These are phyloP conservation scores for Arothron firmamentum DNA, from an alignment of 2,113 vertebrate species.

Conservation along the genomic window DNA sequence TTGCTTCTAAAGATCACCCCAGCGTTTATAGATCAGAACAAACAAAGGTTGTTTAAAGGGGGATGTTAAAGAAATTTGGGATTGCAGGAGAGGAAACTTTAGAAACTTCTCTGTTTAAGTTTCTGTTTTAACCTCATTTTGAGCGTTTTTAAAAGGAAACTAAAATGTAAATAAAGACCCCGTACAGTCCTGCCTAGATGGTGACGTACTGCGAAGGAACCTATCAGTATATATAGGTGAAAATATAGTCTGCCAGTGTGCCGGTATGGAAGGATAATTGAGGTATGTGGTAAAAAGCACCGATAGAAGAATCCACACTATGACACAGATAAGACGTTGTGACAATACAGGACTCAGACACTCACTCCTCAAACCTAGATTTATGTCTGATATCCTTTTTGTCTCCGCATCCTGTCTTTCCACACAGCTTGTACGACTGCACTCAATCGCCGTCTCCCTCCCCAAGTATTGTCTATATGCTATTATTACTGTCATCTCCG, in stretches of 20 bases:
- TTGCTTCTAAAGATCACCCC: constrained; percentile 20
- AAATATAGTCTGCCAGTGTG: constrained; percentile 34
- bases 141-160: neutral
- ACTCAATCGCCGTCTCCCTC: constrained; percentile 57
- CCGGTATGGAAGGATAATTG: constrained; percentile 54
- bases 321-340: constrained; percentile 60
- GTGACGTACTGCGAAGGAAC: no score
- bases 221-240: no score
- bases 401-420: constrained; percentile 64
- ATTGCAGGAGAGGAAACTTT: neutral
- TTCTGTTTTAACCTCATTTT: neutral
- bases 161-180: neutral
- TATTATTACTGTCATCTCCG: constrained; percentile 65
- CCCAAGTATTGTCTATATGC: constrained; percentile 65
- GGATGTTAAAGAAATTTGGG: constrained; percentile 2
- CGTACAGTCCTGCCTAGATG: constrained; percentile 21
- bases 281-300: constrained; percentile 50
- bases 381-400: constrained; percentile 59
- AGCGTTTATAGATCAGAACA: neutral
- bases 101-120: neutral
- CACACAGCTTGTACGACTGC: constrained; percentile 60
- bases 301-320: constrained; percentile 49
- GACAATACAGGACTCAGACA: constrained; percentile 47
- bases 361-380: constrained; percentile 54
- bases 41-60: constrained; percentile 18